phyloP scores from a whole-genome alignment of 1,140 invertebrate species.

The Tyrophagus putrescentiae region DNA sequence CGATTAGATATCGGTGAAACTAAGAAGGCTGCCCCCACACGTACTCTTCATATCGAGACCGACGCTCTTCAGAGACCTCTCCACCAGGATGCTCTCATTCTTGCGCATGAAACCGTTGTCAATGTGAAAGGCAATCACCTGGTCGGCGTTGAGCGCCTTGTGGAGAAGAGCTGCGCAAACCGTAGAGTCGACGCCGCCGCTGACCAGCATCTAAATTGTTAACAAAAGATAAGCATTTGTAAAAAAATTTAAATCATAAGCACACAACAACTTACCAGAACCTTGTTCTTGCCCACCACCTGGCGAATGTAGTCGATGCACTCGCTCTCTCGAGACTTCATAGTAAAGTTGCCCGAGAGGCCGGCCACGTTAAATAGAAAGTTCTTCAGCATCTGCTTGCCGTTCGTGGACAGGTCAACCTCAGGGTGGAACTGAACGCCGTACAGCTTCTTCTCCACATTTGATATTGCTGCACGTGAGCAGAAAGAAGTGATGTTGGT shows the following conservation, averaged over 20 bases:
- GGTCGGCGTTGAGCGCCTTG: slow-evolving; percentile 69
- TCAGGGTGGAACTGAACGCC: slow-evolving; percentile 97
- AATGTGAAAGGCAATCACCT: slow-evolving; percentile 90
- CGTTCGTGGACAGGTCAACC: slow-evolving; percentile 84
- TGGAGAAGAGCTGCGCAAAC: slow-evolving; percentile 89
- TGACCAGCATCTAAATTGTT: slow-evolving; percentile 59
- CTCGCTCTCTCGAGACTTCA: slow-evolving; percentile 67
- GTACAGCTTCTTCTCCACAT: slow-evolving; percentile 77
- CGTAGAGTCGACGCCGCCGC: slow-evolving; percentile 94
- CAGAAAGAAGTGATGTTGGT: slow-evolving; percentile 19
- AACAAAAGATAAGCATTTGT: background rate
- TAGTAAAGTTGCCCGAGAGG: slow-evolving; percentile 69
- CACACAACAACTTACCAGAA: slow-evolving; percentile 54
- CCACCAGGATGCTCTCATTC: slow-evolving; percentile 76
- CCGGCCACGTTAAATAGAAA: slow-evolving; percentile 84
- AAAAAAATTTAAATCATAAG: slow-evolving; percentile 12
- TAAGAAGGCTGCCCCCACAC: slow-evolving; percentile 17
- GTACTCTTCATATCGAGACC: slow-evolving; percentile 65
- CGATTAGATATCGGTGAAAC: slow-evolving; percentile 19
- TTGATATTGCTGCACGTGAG: slow-evolving; percentile 72
- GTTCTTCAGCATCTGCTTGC: slow-evolving; percentile 78
- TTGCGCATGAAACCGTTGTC: slow-evolving; percentile 99
- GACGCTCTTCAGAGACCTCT: slow-evolving; percentile 62
- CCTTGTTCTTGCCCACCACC: slow-evolving; percentile 77
- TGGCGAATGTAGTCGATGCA: slow-evolving; percentile 87